Percentiles rank a stretch among this genome's conserved stretches.
These are phyloP conservation scores for Drosophila tanythrix DNA, from an alignment of 2,888 invertebrate genomes.

Conservation along the genomic window DNA sequence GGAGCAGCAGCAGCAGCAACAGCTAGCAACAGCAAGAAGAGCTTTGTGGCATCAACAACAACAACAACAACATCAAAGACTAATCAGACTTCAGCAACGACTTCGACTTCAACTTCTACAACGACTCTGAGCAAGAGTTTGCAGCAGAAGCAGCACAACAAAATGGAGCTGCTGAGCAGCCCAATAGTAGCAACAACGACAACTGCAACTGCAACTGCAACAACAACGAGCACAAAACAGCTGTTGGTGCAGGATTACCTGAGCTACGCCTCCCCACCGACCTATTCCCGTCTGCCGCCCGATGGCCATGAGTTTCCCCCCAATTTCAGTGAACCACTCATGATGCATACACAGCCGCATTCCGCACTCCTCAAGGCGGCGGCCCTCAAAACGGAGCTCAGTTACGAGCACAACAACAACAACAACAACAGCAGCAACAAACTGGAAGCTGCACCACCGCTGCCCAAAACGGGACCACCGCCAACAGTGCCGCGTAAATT, in stretches of 20 bases:
- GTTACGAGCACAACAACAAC: constrained; percentile 54
- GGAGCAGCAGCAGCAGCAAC: constrained; percentile 30
- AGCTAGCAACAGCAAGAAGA: constrained; percentile 30
- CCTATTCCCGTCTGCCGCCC: constrained; percentile 85
- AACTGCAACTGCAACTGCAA: constrained; percentile 64
- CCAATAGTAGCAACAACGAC: constrained; percentile 56
- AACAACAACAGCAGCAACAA: constrained; percentile 42
- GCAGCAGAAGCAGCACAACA: constrained; percentile 61
- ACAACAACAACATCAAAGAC: constrained; percentile 10
- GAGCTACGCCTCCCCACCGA: constrained; percentile 83
- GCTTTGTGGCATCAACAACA: constrained; percentile 10
- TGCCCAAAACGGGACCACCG: constrained; percentile 84
- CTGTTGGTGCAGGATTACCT: constrained; percentile 84
- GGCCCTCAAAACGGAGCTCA: constrained; percentile 43
- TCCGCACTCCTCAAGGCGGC: constrained; percentile 50
- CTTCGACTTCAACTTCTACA: constrained; percentile 24
- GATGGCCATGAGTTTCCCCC: constrained; percentile 85
- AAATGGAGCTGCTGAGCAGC: constrained; percentile 83
- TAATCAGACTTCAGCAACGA: constrained; percentile 1
- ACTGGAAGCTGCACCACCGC: constrained; percentile 79
- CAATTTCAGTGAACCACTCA: constrained; percentile 84
- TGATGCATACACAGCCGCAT: constrained; percentile 78
- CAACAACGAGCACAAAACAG: constrained; percentile 73
- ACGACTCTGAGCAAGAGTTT: constrained; percentile 35
- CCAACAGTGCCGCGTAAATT: constrained; percentile 83